These are phyloP conservation scores for Perca flavescens DNA, from an alignment of 2,113 vertebrate genomes.

Conservation along the genomic window DNA sequence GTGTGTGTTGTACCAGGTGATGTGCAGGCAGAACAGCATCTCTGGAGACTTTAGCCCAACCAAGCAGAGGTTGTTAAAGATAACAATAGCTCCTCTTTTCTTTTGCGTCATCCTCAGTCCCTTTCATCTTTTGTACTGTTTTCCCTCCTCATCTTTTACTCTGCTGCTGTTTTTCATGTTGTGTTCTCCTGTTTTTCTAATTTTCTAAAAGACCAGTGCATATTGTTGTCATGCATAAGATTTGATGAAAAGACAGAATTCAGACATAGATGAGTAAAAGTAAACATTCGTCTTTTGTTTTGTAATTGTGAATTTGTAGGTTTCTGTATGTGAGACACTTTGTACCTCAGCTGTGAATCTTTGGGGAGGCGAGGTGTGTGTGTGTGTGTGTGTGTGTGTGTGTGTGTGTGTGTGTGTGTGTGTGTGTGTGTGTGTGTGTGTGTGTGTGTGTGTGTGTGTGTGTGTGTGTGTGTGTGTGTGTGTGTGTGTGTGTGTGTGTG, in stretches of 20 bases:
- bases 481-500: not conserved
- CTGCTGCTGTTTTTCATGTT: not conserved
- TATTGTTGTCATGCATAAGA: no score
- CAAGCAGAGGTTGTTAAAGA: slow-evolving; percentile 51
- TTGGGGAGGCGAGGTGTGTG: slow-evolving; percentile 19
- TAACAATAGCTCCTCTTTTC: slow-evolving; percentile 46
- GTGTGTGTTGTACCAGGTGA: slow-evolving; percentile 41
- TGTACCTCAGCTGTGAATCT: slow-evolving; percentile 25
- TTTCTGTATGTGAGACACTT: slow-evolving; percentile 15
- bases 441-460: not conserved
- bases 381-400: not conserved
- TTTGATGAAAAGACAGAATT: not conserved
- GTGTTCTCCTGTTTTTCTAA: not conserved
- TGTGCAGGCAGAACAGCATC: slow-evolving; percentile 39
- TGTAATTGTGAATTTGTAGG: not conserved
- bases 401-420: not conserved
- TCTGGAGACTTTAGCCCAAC: slow-evolving; percentile 37
- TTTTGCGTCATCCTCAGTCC: slow-evolving; percentile 30
- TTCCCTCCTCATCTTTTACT: slow-evolving; percentile 5
- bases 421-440: not conserved
- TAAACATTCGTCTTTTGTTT: not conserved
- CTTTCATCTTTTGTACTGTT: slow-evolving; percentile 30
- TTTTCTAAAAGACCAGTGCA: not conserved
- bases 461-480: not conserved
- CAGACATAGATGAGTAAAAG: not conserved